Conservation (phyloP, 1,140 invertebrate species). For the Microplitis mediator region DNA sequence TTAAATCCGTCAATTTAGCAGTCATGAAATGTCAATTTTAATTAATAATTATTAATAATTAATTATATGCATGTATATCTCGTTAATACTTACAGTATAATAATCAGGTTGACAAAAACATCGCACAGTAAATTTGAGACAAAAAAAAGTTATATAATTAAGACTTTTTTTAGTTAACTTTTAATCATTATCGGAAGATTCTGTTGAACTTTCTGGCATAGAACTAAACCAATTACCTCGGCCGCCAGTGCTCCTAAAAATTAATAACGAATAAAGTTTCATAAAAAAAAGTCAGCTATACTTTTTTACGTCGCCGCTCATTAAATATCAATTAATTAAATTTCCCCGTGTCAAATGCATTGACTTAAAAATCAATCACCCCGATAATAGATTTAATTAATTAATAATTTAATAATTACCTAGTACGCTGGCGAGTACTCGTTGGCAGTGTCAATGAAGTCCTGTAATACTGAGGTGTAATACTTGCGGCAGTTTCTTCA, state of each 20-base stretch:
- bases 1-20: no score
- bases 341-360: not conserved
- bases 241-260: constrained; percentile 61
- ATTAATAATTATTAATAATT: no score
- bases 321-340: constrained; percentile 17
- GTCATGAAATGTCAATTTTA: no score
- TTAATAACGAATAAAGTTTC: no score
- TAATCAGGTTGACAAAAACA: no score
- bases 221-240: constrained; percentile 71
- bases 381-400: not conserved
- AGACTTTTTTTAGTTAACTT: not conserved
- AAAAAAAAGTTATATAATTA: no score
- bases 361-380: constrained; percentile 1
- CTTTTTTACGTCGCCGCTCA: not conserved
- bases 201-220: constrained; percentile 67
- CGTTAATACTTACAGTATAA: no score
- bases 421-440: constrained; percentile 68
- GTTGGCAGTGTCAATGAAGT: constrained; percentile 73
- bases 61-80: no score
- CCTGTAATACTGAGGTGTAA: constrained; percentile 66
- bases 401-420: constrained; percentile 50
- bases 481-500: constrained; percentile 53
- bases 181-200: constrained; percentile 59
- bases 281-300: constrained; percentile 4
- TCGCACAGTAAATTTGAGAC: no score